Percentiles rank a stretch among this genome's conserved stretches.
phyloP scores from a whole-genome alignment of 2,888 invertebrate genomes.

The Lepidocyrtinus sp. region DNA sequence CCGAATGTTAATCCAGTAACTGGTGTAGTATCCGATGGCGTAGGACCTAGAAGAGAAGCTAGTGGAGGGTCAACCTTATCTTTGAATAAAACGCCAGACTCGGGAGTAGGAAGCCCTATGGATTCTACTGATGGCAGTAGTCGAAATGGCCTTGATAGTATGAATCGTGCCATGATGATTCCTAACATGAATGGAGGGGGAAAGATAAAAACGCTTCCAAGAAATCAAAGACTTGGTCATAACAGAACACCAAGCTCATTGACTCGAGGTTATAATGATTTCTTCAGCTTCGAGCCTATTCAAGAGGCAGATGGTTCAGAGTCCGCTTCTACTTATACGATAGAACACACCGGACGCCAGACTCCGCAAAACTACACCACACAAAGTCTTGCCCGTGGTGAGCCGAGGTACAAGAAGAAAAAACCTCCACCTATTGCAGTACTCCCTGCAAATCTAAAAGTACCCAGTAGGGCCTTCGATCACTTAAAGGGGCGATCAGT shows the following conservation, averaged over 20 bases:
- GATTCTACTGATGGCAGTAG: constrained; percentile 13
- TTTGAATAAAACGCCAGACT: constrained; percentile 36
- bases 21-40: constrained; percentile 34
- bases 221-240: constrained; percentile 16
- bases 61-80: constrained; percentile 39
- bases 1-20: constrained; percentile 31
- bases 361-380: constrained; percentile 24
- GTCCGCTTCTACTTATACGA: constrained; percentile 25
- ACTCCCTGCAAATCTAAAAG: constrained; percentile 31
- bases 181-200: constrained; percentile 19
- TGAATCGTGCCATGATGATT: constrained; percentile 33
- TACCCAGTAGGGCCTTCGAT: constrained; percentile 44
- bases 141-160: constrained; percentile 33
- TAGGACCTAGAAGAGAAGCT: constrained; percentile 30
- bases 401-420: constrained; percentile 41
- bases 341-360: constrained; percentile 20
- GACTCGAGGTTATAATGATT: constrained; percentile 45
- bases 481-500: constrained; percentile 44
- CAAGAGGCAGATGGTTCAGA: constrained; percentile 52
- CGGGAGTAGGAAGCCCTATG: constrained; percentile 15
- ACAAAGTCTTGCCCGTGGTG: constrained; percentile 42
- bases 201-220: constrained; percentile 22
- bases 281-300: constrained; percentile 54
- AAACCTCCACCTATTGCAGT: constrained; percentile 41
- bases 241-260: constrained; percentile 41